Conservation (phyloP, 2,797 vertebrate species). For the Darevskia nairensis region DNA sequence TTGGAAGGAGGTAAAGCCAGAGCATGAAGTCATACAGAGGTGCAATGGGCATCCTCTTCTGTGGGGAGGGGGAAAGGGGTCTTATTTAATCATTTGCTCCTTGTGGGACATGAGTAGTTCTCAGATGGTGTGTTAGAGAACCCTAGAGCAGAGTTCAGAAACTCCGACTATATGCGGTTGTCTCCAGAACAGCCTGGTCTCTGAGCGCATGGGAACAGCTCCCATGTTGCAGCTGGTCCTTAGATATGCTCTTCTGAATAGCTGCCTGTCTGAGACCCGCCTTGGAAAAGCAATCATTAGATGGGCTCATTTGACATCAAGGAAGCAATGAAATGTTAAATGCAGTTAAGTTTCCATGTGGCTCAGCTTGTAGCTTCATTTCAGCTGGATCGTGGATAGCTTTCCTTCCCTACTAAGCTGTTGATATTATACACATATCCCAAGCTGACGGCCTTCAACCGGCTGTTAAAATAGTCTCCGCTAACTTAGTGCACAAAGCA, state of each 20-base stretch:
- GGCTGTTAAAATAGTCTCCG: constrained; percentile 23
- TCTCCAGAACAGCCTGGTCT: neutral
- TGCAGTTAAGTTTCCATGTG: neutral
- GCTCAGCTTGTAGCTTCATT: neutral
- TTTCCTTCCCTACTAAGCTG: neutral
- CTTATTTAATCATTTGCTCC: neutral
- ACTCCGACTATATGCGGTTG: neutral
- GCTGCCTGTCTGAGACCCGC: neutral
- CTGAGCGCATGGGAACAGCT: neutral
- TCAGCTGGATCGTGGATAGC: neutral
- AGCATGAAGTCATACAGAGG: neutral
- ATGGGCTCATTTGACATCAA: neutral
- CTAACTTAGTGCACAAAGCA: constrained; percentile 47
- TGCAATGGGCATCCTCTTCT: neutral
- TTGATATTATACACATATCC: neutral
- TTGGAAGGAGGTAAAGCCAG: neutral
- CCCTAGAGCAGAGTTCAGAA: neutral
- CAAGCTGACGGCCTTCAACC: neutral
- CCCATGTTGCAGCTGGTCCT: neutral
- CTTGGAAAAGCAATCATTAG: neutral
- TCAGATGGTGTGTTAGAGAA: neutral
- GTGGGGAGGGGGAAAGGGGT: neutral
- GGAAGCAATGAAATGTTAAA: neutral
- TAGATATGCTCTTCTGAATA: neutral
- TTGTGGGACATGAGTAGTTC: neutral